Evolutionary conservation across 2,797 vertebrate genomes (phyloP).

Genomic region (Squalus acanthias): DNA sequence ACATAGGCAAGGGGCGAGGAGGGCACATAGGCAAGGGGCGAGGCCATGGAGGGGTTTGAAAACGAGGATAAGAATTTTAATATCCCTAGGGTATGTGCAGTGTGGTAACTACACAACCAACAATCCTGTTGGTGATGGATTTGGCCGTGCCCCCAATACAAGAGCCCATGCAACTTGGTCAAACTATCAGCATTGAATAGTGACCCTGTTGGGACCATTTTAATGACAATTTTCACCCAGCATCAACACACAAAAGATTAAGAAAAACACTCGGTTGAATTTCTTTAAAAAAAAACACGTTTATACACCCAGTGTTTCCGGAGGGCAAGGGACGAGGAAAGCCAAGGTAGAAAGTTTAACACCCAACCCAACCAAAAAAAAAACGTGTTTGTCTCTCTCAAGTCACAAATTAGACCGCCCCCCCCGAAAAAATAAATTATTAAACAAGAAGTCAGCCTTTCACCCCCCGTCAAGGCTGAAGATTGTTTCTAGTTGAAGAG

Average conservation of each 20-base stretch:
- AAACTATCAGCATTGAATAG: background rate
- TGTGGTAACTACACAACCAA: background rate
- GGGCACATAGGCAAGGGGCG: background rate
- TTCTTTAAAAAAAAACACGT: background rate
- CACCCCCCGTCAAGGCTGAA: background rate
- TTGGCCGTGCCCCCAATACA: too few species aligned
- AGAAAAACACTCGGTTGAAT: background rate
- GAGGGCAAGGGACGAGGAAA: background rate
- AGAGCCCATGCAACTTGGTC: background rate
- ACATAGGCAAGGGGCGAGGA: too few species aligned
- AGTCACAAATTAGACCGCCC: too few species aligned
- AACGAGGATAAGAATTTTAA: background rate
- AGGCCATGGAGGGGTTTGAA: background rate
- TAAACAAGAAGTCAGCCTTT: background rate
- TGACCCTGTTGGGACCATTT: background rate
- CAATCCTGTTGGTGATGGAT: too few species aligned
- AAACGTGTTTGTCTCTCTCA: background rate
- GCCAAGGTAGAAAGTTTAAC: background rate
- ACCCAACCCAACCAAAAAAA: background rate
- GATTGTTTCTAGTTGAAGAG: background rate
- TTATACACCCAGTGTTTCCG: too few species aligned
- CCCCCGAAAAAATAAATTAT: background rate
- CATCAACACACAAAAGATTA: background rate
- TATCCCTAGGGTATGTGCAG: too few species aligned
- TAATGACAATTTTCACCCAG: background rate